Conservation (phyloP, 2,113 vertebrate genomes). For the Anoplopoma fimbria region DNA sequence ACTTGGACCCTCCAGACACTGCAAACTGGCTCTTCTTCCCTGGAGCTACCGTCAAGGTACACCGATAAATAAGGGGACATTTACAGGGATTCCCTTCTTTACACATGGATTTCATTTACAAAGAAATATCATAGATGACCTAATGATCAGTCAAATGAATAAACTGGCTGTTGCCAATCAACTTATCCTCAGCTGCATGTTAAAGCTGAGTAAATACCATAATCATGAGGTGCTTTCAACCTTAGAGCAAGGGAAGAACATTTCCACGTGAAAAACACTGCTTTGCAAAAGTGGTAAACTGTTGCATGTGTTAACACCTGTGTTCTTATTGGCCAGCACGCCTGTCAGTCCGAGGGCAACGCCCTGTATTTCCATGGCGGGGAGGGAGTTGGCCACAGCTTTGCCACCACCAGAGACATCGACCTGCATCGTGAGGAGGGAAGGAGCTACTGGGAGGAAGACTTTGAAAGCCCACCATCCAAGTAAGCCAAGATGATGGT, state of each 20-base stretch:
- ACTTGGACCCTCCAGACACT: constrained; percentile 93
- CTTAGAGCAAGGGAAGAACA: not conserved
- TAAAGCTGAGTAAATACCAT: not conserved
- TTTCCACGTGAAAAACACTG: not conserved
- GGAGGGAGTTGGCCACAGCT: constrained; percentile 91
- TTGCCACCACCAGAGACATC: constrained; percentile 92
- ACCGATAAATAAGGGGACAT: not conserved
- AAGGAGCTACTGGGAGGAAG: constrained; percentile 95
- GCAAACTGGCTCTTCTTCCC: constrained; percentile 99
- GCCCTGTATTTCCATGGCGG: constrained; percentile 96
- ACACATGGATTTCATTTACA: constrained; percentile 9
- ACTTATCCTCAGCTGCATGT: not conserved
- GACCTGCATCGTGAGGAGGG: constrained; percentile 94
- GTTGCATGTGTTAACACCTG: constrained; percentile 5
- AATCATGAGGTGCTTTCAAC: no score
- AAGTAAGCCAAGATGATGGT: constrained; percentile 84
- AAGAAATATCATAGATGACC: not conserved
- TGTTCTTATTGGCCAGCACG: constrained; percentile 87
- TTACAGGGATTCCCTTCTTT: not conserved
- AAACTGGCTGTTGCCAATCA: not conserved
- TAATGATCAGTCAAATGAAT: not conserved
- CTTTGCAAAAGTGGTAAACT: not conserved
- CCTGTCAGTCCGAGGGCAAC: constrained; percentile 98
- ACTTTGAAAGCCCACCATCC: constrained; percentile 93
- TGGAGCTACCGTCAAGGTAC: constrained; percentile 96